These are phyloP conservation scores for Phylloscopus trochilus DNA, from an alignment of 2,113 vertebrate genomes.

Conservation along the genomic window DNA sequence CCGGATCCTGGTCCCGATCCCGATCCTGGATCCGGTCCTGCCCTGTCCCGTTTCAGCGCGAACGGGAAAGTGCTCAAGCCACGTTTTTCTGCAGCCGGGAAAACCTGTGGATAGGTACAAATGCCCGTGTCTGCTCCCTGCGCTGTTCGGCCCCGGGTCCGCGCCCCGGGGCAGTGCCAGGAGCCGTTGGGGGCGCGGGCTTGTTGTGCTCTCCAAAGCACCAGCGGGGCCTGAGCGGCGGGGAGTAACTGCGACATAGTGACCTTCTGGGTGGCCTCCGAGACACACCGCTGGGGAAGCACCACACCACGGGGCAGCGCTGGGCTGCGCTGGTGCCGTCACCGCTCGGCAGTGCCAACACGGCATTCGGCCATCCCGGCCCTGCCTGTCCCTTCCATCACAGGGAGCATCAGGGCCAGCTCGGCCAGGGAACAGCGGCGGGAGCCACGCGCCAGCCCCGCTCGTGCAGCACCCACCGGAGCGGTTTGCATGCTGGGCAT, in stretches of 20 bases:
- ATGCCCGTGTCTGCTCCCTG: background rate
- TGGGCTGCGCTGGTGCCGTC: accelerated
- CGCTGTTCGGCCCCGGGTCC: background rate
- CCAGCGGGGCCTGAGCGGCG: background rate
- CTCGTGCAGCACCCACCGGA: background rate
- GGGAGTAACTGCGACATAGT: accelerated
- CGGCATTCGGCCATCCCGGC: accelerated
- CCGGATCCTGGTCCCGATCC: too few species aligned
- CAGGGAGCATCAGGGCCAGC: accelerated
- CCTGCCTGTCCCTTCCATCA: accelerated
- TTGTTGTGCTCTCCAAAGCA: background rate
- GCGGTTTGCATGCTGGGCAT: background rate
- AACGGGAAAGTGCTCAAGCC: accelerated
- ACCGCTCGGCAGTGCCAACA: accelerated
- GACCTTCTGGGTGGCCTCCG: background rate
- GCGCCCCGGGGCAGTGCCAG: background rate
- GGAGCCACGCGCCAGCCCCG: background rate
- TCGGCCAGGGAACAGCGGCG: accelerated
- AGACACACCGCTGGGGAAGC: accelerated
- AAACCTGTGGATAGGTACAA: accelerated
- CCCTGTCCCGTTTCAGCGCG: accelerated
- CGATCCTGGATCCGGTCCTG: too few species aligned
- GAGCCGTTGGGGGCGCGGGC: background rate
- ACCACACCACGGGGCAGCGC: accelerated
- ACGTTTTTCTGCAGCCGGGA: accelerated